phyloP scores from a whole-genome alignment of 2,797 vertebrate genomes.

The Xyrichtys novacula region DNA sequence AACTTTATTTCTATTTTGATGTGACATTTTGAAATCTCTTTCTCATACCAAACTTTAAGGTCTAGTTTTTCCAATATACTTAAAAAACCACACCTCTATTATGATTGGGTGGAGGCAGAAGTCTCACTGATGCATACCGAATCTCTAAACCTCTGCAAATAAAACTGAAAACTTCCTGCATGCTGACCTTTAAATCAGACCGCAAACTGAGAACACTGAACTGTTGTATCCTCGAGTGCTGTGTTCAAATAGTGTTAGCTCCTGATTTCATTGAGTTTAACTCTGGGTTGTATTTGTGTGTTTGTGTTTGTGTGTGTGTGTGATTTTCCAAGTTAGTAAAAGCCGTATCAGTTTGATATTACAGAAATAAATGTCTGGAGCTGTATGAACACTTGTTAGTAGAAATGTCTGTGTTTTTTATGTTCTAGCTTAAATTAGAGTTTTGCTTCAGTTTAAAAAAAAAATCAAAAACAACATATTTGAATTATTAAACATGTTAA shows the following conservation, averaged over 20 bases:
- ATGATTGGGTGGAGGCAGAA: slow-evolving; percentile 5
- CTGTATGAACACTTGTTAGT: too few species aligned
- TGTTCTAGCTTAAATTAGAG: slow-evolving; percentile 13
- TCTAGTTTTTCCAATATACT: slow-evolving; percentile 13
- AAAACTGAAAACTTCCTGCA: slow-evolving; percentile 17
- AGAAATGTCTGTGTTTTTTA: too few species aligned
- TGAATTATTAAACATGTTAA: neutral
- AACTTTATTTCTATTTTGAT: neutral
- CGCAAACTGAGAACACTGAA: too few species aligned
- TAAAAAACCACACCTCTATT: slow-evolving; percentile 6
- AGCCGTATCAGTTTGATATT: neutral
- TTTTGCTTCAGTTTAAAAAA: neutral
- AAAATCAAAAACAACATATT: neutral
- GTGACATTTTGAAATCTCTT: neutral
- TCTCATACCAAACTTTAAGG: slow-evolving; percentile 14
- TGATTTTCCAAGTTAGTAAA: too few species aligned
- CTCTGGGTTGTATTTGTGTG: too few species aligned
- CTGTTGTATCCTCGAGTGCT: too few species aligned
- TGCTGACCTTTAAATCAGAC: too few species aligned
- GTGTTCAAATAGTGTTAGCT: too few species aligned
- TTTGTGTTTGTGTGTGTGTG: slow-evolving; percentile 1
- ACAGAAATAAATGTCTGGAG: too few species aligned
- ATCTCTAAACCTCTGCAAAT: slow-evolving; percentile 15
- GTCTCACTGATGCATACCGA: neutral
- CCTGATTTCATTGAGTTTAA: neutral